Base-by-base conservation (phyloP, 2,888 invertebrate genomes). In the Philopedon plagiatum region DNA sequence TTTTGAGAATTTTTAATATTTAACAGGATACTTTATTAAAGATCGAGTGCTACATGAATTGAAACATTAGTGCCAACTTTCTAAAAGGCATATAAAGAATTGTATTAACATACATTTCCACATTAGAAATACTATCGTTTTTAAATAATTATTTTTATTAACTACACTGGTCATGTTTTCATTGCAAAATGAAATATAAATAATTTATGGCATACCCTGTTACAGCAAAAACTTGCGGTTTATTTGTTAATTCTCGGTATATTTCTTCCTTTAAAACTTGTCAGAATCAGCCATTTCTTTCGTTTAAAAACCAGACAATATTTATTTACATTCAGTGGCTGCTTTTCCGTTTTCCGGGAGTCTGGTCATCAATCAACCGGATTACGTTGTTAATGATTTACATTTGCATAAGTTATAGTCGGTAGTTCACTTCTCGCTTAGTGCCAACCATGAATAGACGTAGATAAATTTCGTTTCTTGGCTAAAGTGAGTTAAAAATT, bases 301-400 rank as follows among this genome's bases (percentile, higher is more conserved):
- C 21, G 13, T 29, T 51, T 29, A 15, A 29, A 26, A 51, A 51
- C 13, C 15, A 51, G 26, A 51, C 26, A 51, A 51, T 29, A 29
- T 51, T 29, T 51, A 29, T 51, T 51, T 29, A 51, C 13, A 51
- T 51, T 7, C 26, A 15, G 9, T 13, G 23, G 15, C 15, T 51
- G 15, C 13, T 13, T 49, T 51, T 44, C 7, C 44, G 19, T 7
- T 44, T 44, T 51, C 29, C 51, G 26, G 51, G 13, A n/a, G 13
- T 51, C 15, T 5, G 49, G 26, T n/a, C 26, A 51, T 29, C 29
- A 29, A 51, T 51, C 51, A 51, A 29, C 13, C 8, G 26, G 51
- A 29, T 51, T 29, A 51, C 13, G 51, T 51, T 51, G 51, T 51
- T 51, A 51, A 51, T 49, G 49, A 49, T 49, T 49, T 51, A 51